Evolutionary conservation across 1,140 invertebrate genomes (phyloP).

Genomic region (Temnothorax curvispinosus): DNA sequence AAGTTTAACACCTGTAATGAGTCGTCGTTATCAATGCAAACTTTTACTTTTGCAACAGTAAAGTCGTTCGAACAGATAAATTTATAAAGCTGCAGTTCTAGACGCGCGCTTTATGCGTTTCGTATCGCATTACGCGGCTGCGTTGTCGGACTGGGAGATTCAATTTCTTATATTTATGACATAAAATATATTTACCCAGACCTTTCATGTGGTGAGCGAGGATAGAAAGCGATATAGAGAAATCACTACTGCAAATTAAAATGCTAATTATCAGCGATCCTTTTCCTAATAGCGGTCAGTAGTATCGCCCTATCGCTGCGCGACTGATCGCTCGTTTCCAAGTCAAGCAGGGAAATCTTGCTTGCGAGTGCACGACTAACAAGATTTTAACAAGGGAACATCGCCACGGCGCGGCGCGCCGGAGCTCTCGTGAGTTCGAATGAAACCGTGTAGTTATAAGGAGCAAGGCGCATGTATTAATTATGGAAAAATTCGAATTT

Average conservation of each 20-base stretch:
- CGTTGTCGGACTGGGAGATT: neutral
- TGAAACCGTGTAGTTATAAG: neutral
- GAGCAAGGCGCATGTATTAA: neutral
- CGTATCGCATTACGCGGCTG: neutral
- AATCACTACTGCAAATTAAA: slow-evolving; percentile 24
- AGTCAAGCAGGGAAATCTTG: slow-evolving; percentile 34
- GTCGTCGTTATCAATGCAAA: neutral
- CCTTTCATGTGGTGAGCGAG: slow-evolving; percentile 14
- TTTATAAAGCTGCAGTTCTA: neutral
- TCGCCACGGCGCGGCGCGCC: no score
- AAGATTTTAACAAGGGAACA: neutral
- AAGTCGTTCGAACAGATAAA: neutral
- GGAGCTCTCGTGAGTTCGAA: neutral
- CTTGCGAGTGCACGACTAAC: slow-evolving; percentile 11
- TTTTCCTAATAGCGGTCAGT: slow-evolving; percentile 19
- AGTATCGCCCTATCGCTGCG: slow-evolving; percentile 23
- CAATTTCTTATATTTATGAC: slow-evolving; percentile 8
- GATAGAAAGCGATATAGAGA: slow-evolving; percentile 49
- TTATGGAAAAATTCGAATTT: slow-evolving; percentile 7
- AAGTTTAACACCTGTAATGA: neutral
- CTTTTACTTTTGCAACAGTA: slow-evolving; percentile 33
- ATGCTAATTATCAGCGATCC: slow-evolving; percentile 27
- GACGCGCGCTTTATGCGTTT: neutral
- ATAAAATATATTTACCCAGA: slow-evolving; percentile 12
- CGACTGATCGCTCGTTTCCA: slow-evolving; percentile 48